These are phyloP conservation scores for Pterocles orientalis DNA, from an alignment of 2,113 vertebrate genomes.

Conservation along the genomic window DNA sequence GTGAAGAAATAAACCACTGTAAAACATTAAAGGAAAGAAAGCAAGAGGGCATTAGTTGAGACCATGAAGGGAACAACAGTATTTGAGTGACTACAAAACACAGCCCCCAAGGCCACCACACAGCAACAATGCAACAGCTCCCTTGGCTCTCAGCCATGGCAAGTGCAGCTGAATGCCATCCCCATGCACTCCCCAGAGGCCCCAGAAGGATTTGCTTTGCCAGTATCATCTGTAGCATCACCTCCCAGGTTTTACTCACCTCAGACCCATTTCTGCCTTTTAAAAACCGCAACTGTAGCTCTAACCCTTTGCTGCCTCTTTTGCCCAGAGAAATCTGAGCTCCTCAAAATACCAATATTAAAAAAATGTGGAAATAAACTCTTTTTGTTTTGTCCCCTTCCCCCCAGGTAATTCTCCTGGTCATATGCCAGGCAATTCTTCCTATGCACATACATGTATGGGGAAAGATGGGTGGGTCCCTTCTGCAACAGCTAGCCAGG, in stretches of 20 bases:
- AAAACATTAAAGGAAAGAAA: background rate
- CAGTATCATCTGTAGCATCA: background rate
- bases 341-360: background rate
- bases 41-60: background rate
- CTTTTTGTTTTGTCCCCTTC: background rate
- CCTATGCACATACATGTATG: rapidly evolving
- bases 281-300: background rate
- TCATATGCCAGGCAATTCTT: background rate
- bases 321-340: background rate
- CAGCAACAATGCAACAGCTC: rapidly evolving
- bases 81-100: background rate
- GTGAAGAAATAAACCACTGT: background rate
- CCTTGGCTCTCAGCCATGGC: background rate
- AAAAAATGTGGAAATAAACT: background rate
- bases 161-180: background rate
- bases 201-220: background rate
- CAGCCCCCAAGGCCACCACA: rapidly evolving
- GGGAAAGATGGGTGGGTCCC: background rate
- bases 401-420: background rate
- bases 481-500: rapidly evolving
- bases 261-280: background rate
- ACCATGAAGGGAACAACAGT: background rate
- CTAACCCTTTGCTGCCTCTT: background rate
- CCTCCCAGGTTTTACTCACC: background rate
- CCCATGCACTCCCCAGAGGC: background rate